Percentiles rank a stretch among this genome's conserved stretches.
phyloP scores from a whole-genome alignment of 1,140 invertebrate genomes.

The Plectus sambesii region DNA sequence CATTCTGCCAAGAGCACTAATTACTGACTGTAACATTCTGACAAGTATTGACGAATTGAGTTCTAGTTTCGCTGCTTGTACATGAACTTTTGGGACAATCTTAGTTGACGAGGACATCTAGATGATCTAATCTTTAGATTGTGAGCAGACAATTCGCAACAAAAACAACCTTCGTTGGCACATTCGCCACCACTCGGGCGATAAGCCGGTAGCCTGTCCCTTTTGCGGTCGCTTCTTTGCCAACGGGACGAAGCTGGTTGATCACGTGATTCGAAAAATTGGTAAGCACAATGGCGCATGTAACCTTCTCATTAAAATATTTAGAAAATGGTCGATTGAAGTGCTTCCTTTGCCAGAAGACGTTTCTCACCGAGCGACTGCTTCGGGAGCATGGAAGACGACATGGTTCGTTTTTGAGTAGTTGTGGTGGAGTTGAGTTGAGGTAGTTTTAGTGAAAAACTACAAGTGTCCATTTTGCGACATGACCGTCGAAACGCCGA shows the following conservation, averaged over 20 bases:
- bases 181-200: constrained; percentile 12
- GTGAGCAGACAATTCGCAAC: constrained; percentile 1
- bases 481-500: constrained; percentile 14
- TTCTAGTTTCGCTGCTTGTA: constrained; percentile 7
- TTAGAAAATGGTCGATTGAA: constrained; percentile 8
- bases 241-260: constrained; percentile 13
- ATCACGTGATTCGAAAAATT: constrained; percentile 26
- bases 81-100: background rate
- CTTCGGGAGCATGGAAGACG: constrained; percentile 24
- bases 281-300: constrained; percentile 7
- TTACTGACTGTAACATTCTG: constrained; percentile 7
- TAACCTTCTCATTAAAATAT: background rate
- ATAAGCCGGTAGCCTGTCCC: constrained; percentile 26
- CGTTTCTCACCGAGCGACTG: constrained; percentile 17
- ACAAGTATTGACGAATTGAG: constrained; percentile 2
- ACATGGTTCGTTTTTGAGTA: constrained; percentile 10
- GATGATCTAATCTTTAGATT: constrained; percentile 13
- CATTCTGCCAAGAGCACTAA: constrained; percentile 4
- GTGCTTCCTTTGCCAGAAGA: constrained; percentile 28
- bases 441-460: constrained; percentile 10
- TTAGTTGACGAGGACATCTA: constrained; percentile 2
- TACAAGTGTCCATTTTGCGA: constrained; percentile 23
- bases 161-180: constrained; percentile 13
- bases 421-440: too few relatives aligned
- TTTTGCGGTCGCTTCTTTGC: constrained; percentile 29